Conservation (phyloP, 2,797 vertebrate genomes). For the Euphonia xanthogaster region DNA sequence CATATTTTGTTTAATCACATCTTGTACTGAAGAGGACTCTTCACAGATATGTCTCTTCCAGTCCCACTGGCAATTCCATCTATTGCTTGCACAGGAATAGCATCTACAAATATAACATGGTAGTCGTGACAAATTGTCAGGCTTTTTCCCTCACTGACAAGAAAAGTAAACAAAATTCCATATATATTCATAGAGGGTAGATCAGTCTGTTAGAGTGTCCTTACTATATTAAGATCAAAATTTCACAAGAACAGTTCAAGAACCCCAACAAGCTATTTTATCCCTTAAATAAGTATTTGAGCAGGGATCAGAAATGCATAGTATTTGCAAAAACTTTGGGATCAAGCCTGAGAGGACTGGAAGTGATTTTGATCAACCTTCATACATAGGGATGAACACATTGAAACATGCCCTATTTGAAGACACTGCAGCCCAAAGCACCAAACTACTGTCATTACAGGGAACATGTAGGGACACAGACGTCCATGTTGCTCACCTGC, state of each 20-base stretch:
- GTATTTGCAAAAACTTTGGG: not conserved
- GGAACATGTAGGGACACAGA: not conserved
- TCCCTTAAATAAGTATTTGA: not conserved
- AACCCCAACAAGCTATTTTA: not conserved
- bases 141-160: not conserved
- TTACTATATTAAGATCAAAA: not conserved
- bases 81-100: slow-evolving; percentile 88
- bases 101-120: slow-evolving; percentile 80
- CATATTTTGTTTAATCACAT: slow-evolving; percentile 86
- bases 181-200: not conserved
- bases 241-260: not conserved
- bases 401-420: not conserved
- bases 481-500: not conserved
- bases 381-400: not conserved
- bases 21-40: slow-evolving; percentile 55
- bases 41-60: slow-evolving; percentile 75
- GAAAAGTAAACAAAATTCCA: slow-evolving; percentile 15
- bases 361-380: not conserved
- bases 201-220: slow-evolving; percentile 4
- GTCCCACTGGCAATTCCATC: slow-evolving; percentile 94
- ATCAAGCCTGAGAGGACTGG: not conserved
- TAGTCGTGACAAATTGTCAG: slow-evolving; percentile 25
- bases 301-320: not conserved
- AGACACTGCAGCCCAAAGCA: not conserved
- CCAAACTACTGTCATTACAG: not conserved